Conservation (phyloP, 1,140 invertebrate genomes). For the Trachymyrmex cornetzi region DNA sequence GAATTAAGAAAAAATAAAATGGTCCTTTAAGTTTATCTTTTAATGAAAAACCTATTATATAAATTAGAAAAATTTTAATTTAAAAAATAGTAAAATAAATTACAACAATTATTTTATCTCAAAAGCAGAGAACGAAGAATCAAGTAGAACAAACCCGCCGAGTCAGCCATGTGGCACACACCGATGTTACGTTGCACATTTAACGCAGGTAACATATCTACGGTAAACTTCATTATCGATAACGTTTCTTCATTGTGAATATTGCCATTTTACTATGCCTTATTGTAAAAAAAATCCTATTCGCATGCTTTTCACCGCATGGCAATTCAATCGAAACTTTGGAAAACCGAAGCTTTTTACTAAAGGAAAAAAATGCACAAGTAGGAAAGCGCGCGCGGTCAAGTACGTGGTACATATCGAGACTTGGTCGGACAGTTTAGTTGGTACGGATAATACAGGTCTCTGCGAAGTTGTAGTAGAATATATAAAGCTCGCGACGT, state of each 20-base stretch:
- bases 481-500: slow-evolving; percentile 15
- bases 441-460: slow-evolving; percentile 32
- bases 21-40: not conserved
- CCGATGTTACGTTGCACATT: slow-evolving; percentile 5
- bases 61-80: not conserved
- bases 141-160: slow-evolving; percentile 58
- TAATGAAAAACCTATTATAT: not conserved
- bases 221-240: slow-evolving; percentile 44
- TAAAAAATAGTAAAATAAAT: not conserved
- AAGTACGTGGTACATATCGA: not conserved
- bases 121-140: slow-evolving; percentile 35
- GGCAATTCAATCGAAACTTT: not conserved
- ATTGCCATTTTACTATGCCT: not conserved
- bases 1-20: not conserved
- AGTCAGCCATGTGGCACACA: slow-evolving; percentile 3
- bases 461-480: not conserved
- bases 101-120: not conserved
- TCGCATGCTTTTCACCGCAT: not conserved
- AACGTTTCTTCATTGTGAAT: not conserved
- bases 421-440: slow-evolving; percentile 19
- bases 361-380: not conserved
- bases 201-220: slow-evolving; percentile 32
- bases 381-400: not conserved
- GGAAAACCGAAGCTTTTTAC: not conserved
- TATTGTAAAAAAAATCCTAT: not conserved